A percentile compares a stretch with the other conserved stretches of the same genome.
phyloP scores from a whole-genome alignment of 2,113 vertebrate genomes.

The Orycteropus afer region DNA sequence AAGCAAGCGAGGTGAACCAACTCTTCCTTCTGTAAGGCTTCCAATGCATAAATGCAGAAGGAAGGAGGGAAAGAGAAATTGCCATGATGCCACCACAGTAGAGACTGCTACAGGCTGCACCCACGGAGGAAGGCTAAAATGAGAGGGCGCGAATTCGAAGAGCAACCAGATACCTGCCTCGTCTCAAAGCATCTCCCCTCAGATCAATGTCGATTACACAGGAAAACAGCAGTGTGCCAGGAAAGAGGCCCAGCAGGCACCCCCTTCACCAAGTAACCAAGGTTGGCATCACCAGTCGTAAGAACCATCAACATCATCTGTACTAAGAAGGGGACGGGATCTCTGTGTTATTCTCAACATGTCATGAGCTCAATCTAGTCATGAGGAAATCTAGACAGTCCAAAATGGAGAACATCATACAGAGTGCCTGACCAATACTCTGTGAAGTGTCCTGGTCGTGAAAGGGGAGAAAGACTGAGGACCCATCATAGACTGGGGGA shows the following conservation, averaged over 20 bases:
- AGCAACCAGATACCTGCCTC: neutral
- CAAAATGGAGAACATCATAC: no score
- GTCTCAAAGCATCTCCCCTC: neutral
- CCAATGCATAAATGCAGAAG: neutral
- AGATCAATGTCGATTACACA: neutral
- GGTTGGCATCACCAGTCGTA: no score
- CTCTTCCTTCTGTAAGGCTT: neutral
- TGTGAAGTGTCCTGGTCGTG: neutral
- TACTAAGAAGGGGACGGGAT: neutral
- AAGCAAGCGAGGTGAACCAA: neutral
- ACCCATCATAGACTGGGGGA: neutral
- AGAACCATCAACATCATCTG: neutral
- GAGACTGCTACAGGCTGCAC: neutral
- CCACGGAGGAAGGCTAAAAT: neutral
- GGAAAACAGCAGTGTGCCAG: neutral
- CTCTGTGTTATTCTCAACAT: neutral
- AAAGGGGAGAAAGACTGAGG: neutral
- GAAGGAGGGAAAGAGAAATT: fast-evolving
- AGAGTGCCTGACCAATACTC: neutral
- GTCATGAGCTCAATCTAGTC: neutral
- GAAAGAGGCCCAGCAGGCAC: neutral
- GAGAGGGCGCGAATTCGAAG: neutral
- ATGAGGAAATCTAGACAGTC: neutral
- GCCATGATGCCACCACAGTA: neutral
- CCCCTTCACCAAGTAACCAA: neutral